Base-by-base conservation (phyloP, 2,797 vertebrate species). In the Coilia nasus region DNA sequence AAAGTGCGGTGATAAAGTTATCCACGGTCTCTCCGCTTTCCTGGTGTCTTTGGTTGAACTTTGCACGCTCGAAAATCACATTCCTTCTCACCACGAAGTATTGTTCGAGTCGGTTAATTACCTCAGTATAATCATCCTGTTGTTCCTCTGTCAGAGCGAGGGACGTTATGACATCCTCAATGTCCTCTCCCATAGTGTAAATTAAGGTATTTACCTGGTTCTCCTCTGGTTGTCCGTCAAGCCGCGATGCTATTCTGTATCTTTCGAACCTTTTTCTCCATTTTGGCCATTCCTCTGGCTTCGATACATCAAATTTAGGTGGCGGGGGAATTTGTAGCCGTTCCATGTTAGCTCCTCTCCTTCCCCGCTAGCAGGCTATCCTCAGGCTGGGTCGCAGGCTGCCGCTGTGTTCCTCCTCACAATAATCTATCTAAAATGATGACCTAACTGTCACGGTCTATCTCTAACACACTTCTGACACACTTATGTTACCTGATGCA, bases 41-140 rank as follows among this genome's bases (percentile, higher is more conserved):
- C 57, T 84, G 87, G 15, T 84, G 83, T 41, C 81, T 25, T 9
- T 82, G 17, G 46, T 85, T 86, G 31, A 81, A 84, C 12, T 86
- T 84, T 2, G 44, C 56, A 7, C 46, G 44, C 44, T 85, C 62
- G 59, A 44, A 83, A 2, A 67, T 47, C 0, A 86, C 57, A 31
- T 88, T 88, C 35, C 81, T 81, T n/a, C 83, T 0, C 0, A 12
- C 71, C 12, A 85, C 54, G 25, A 85, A 83, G 35, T 85, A 75
- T 11, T 19, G 50, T 9, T 86, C 85, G 5, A 85, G n/a, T n/a
- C 7, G 85, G 0, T 1, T 28, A 54, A 82, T 82, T 6, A 85
- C 56, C 1, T 44, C 59, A 0, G 2, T 21, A 21, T 59, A 7
- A 7, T 85, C 62, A 85, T n/a, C n/a, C n/a, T n/a, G n/a, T n/a